phyloP scores from a whole-genome alignment of 2,888 invertebrate genomes.

The Aspidapion aeneum region DNA sequence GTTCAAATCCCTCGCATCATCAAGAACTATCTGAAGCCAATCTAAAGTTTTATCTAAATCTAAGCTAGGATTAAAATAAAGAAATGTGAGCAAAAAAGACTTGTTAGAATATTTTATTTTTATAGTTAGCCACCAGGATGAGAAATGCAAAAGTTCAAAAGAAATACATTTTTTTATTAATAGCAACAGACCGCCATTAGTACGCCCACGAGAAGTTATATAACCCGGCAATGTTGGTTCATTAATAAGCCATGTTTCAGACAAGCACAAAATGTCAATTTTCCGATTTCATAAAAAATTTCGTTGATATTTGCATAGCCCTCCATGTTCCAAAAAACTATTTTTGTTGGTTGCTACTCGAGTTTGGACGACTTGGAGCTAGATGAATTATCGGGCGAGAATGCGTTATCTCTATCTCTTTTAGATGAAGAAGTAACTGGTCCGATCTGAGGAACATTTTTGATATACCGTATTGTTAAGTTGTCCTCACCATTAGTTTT shows the following conservation, averaged over 20 bases:
- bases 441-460: conserved; percentile 8
- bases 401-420: neutral
- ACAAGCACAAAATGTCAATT: neutral
- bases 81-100: no score
- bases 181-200: neutral
- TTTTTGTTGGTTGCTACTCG: neutral
- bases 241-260: neutral
- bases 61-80: neutral
- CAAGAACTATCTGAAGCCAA: neutral
- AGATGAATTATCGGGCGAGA: neutral
- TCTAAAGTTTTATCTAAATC: neutral
- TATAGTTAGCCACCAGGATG: neutral
- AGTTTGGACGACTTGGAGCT: neutral
- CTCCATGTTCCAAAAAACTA: conserved; percentile 1
- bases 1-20: neutral
- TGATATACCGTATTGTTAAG: conserved; percentile 15
- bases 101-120: neutral
- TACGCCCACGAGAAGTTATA: neutral
- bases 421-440: conserved; percentile 6
- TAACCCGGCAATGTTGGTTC: neutral
- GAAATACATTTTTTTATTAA: neutral
- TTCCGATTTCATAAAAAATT: neutral
- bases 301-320: neutral
- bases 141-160: neutral
- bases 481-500: conserved; percentile 9